phyloP scores from a whole-genome alignment of 2,113 vertebrate genomes.

The Hystrix brachyura region DNA sequence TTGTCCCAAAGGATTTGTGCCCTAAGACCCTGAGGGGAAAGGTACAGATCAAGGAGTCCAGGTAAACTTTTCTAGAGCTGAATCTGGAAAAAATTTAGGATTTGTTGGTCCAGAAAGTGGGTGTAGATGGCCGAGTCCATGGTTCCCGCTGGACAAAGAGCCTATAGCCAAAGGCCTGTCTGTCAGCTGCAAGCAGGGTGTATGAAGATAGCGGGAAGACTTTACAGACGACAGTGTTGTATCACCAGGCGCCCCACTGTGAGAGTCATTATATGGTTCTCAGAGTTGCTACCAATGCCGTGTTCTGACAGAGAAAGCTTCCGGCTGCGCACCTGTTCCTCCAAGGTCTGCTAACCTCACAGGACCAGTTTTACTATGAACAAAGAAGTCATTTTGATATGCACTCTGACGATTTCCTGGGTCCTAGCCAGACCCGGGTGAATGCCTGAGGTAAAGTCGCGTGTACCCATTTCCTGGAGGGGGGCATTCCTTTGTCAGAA shows the following conservation, averaged over 20 bases:
- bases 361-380: too few relatives aligned
- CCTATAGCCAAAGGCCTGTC: not conserved
- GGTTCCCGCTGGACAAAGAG: not conserved
- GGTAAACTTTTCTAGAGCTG: not conserved
- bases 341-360: too few relatives aligned
- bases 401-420: too few relatives aligned
- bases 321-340: too few relatives aligned
- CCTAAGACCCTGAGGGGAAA: rapidly evolving
- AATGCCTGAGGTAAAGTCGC: too few relatives aligned
- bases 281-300: too few relatives aligned
- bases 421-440: too few relatives aligned
- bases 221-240: rapidly evolving
- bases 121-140: not conserved
- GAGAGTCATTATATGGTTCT: too few relatives aligned
- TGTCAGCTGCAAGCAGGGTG: rapidly evolving
- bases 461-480: too few relatives aligned
- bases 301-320: too few relatives aligned
- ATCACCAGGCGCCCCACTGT: not conserved
- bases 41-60: not conserved
- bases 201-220: rapidly evolving
- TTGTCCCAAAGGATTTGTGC: rapidly evolving
- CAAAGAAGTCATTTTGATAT: too few relatives aligned
- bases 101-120: not conserved
- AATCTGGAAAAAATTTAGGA: not conserved
- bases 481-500: too few relatives aligned